These are phyloP conservation scores for Morinoia aosen DNA, from an alignment of 2,888 invertebrate genomes.

Conservation along the genomic window DNA sequence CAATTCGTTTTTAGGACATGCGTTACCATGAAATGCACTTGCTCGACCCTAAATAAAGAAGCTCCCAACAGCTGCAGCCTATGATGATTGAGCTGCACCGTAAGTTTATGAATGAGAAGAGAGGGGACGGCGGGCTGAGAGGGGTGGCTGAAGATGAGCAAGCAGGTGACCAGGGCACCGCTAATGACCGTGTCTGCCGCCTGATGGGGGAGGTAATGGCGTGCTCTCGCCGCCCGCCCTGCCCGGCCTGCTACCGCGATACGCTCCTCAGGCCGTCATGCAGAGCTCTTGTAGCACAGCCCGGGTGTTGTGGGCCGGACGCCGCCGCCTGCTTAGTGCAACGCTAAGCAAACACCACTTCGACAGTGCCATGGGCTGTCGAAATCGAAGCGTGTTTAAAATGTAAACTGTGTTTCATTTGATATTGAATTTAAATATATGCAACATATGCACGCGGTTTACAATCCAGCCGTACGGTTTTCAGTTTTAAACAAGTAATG, in stretches of 20 bases:
- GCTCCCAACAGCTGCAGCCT: not conserved
- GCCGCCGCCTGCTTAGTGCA: not conserved
- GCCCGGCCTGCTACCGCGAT: not conserved
- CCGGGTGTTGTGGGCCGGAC: not conserved
- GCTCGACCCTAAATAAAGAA: not conserved
- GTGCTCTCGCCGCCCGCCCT: not conserved
- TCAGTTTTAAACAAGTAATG: too few species aligned
- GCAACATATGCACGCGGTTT: too few species aligned
- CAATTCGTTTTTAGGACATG: not conserved
- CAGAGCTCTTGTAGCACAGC: not conserved
- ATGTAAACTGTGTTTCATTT: too few species aligned
- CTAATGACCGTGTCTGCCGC: not conserved
- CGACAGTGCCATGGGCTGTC: too few species aligned
- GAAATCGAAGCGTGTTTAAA: too few species aligned
- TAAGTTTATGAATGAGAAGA: not conserved
- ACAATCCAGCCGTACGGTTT: too few species aligned
- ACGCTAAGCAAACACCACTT: too few species aligned
- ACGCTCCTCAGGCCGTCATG: not conserved
- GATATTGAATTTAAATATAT: too few species aligned
- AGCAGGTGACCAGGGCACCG: conserved; percentile 3
- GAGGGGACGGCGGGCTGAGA: not conserved
- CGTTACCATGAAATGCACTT: not conserved
- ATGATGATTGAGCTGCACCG: not conserved
- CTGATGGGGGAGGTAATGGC: not conserved
- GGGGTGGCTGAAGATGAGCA: not conserved